A percentile compares a stretch with the other conserved stretches of the same genome.
Evolutionary conservation across 1,140 invertebrate species (phyloP).

Genomic region (Oreohelix idahoensis): DNA sequence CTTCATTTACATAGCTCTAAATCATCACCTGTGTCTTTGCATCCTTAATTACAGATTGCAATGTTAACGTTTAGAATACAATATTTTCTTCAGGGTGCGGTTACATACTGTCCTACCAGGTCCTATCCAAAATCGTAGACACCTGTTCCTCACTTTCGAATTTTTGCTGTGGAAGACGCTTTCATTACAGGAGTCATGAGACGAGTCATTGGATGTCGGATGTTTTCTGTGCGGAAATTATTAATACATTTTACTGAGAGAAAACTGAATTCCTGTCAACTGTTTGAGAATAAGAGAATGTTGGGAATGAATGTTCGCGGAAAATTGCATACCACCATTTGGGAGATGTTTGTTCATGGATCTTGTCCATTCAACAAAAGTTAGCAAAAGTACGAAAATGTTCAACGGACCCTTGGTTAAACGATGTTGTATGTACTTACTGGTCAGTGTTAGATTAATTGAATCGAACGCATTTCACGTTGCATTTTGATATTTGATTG

Average conservation of each 20-base stretch:
- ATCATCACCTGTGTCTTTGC: too few species aligned
- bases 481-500: too few species aligned
- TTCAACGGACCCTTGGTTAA: too few species aligned
- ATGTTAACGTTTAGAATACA: too few species aligned
- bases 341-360: too few species aligned
- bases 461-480: too few species aligned
- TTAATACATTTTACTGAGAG: neutral
- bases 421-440: too few species aligned
- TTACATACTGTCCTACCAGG: slow-evolving; percentile 60
- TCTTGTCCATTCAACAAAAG: too few species aligned
- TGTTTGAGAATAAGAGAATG: neutral
- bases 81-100: slow-evolving; percentile 31
- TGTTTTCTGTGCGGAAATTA: neutral
- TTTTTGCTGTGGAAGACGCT: slow-evolving; percentile 71
- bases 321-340: neutral
- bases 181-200: slow-evolving; percentile 73
- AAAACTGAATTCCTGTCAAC: neutral
- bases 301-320: neutral
- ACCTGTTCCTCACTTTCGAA: slow-evolving; percentile 53
- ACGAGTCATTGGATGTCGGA: slow-evolving; percentile 38
- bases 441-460: too few species aligned
- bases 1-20: too few species aligned
- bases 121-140: slow-evolving; percentile 50
- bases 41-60: too few species aligned
- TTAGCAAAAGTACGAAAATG: too few species aligned